Percentiles rank a stretch among this genome's conserved stretches.
These are phyloP conservation scores for Podarcis raffonei DNA, from an alignment of 2,113 vertebrate species.

Conservation along the genomic window DNA sequence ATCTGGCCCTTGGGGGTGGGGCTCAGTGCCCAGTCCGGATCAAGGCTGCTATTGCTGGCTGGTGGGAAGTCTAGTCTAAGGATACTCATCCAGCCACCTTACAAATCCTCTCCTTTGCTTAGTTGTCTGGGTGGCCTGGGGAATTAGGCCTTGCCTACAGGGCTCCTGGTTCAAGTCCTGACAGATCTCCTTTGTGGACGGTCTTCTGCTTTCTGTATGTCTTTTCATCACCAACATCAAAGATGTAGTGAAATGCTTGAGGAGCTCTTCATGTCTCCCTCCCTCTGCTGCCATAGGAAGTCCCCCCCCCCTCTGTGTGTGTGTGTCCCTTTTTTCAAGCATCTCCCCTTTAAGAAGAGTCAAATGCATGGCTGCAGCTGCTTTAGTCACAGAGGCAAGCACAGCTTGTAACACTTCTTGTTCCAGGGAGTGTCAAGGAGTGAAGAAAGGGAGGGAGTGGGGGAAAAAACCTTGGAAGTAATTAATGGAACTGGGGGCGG, in stretches of 20 bases:
- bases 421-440: background rate
- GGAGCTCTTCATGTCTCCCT: background rate
- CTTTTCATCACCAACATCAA: background rate
- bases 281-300: background rate
- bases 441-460: background rate
- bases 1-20: too few relatives aligned
- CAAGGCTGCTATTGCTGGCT: too few relatives aligned
- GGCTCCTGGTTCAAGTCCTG: background rate
- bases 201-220: background rate
- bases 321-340: background rate
- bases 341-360: background rate
- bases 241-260: background rate
- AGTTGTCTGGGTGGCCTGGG: background rate
- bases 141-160: too few relatives aligned
- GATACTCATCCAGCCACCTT: too few relatives aligned
- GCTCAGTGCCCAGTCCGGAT: too few relatives aligned
- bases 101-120: background rate
- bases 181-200: background rate
- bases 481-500: background rate
- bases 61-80: too few relatives aligned
- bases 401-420: background rate
- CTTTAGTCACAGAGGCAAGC: background rate
- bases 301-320: too few relatives aligned
- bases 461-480: conserved; percentile 17
- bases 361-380: background rate